Percentiles rank a stretch among this genome's conserved stretches.
Evolutionary conservation across 1,140 invertebrate species (phyloP).

Genomic region (Notospermus geniculatus): DNA sequence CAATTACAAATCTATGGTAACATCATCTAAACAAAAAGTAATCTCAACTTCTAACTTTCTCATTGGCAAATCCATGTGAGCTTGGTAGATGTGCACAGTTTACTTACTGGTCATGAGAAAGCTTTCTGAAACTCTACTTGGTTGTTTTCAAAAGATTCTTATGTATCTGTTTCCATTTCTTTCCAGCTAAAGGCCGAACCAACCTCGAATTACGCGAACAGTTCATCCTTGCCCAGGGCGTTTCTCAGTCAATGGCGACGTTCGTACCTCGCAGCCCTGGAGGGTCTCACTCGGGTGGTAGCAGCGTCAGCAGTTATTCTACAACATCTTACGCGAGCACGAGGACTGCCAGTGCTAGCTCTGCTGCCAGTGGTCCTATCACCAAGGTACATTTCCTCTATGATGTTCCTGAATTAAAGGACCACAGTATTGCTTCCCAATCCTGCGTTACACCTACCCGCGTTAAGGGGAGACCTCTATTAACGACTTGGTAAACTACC

Average conservation of each 20-base stretch:
- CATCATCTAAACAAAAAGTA: no score
- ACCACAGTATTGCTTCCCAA: no score
- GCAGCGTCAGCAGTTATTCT: conserved; percentile 12
- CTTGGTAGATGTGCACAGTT: background rate
- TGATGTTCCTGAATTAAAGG: no score
- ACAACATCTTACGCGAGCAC: conserved; percentile 25
- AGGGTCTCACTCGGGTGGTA: conserved; percentile 39
- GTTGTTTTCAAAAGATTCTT: no score
- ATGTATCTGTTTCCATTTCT: background rate
- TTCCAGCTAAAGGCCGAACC: conserved; percentile 94
- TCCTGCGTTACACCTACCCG: no score
- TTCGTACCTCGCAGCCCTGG: conserved; percentile 74
- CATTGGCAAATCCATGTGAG: conserved; percentile 4
- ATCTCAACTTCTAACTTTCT: no score
- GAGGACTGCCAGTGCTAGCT: conserved; percentile 29
- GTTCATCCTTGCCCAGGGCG: conserved; percentile 96
- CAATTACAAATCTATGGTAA: no score
- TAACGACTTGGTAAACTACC: no score
- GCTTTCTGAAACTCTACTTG: no score
- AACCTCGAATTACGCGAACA: conserved; percentile 98
- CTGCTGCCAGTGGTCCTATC: conserved; percentile 44
- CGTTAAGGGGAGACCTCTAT: no score
- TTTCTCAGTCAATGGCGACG: conserved; percentile 95
- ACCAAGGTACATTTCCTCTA: no score
- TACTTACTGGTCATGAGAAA: no score